Conservation (phyloP, 1,140 invertebrate genomes). For the Streblospio benedicti region DNA sequence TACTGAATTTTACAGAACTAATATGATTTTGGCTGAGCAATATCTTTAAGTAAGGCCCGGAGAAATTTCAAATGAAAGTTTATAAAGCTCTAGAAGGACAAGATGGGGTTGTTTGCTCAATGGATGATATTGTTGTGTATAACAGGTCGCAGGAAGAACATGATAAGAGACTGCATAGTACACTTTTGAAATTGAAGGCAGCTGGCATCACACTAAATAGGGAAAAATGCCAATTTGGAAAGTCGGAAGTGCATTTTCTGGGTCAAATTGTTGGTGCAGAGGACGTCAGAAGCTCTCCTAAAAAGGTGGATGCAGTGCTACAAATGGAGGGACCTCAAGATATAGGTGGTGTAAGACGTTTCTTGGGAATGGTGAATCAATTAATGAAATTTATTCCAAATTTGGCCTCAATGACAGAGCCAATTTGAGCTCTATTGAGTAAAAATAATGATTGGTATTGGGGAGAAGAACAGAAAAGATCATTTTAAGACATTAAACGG, state of each 20-base stretch:
- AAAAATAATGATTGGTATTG: no score
- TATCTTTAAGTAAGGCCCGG: constrained; percentile 15
- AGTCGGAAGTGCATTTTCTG: constrained; percentile 18
- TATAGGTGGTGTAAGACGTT: constrained; percentile 18
- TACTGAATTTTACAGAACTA: no score
- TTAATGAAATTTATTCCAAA: no score
- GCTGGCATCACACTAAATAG: constrained; percentile 40
- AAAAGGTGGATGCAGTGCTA: constrained; percentile 38
- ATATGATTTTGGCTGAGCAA: no score
- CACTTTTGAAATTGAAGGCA: constrained; percentile 32
- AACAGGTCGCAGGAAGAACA: background rate
- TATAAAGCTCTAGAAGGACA: constrained; percentile 32
- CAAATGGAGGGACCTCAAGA: constrained; percentile 19
- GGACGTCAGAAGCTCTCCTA: no score
- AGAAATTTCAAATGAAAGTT: constrained; percentile 36
- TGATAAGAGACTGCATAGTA: constrained; percentile 11
- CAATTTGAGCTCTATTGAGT: background rate
- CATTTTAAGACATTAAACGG: constrained; percentile 21
- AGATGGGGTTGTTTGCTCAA: constrained; percentile 34
- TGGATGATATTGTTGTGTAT: constrained; percentile 24
- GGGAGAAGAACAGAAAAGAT: constrained; percentile 1
- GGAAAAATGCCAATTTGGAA: no score
- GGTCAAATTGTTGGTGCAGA: no score
- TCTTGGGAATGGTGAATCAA: constrained; percentile 27
- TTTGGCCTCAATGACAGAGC: constrained; percentile 7